These are phyloP conservation scores for Scaptomyza hsui DNA, from an alignment of 1,140 invertebrate genomes.

Conservation along the genomic window DNA sequence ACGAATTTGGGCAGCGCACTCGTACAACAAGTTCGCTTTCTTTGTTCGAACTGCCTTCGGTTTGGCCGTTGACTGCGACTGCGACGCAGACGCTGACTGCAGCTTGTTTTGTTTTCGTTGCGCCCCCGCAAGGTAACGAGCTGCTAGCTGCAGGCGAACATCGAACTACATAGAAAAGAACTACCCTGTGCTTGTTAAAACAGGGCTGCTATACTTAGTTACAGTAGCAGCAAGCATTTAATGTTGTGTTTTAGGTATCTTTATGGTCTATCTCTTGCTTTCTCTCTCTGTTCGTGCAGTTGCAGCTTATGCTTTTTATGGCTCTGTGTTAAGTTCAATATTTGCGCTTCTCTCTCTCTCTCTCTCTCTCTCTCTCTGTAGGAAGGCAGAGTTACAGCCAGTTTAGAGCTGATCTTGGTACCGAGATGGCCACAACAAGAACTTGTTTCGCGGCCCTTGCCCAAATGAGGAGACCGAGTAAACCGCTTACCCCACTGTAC, in stretches of 20 bases:
- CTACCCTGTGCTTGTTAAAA: background rate
- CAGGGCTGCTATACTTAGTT: background rate
- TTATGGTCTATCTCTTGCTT: no score
- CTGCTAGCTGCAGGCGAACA: background rate
- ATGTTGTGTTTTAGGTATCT: background rate
- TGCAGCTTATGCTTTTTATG: slow-evolving; percentile 66
- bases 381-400: slow-evolving; percentile 6
- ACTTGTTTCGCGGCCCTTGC: slow-evolving; percentile 71
- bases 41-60: slow-evolving; percentile 58
- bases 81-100: slow-evolving; percentile 15
- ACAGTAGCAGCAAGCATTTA: no score
- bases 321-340: slow-evolving; percentile 71
- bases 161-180: background rate
- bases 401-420: slow-evolving; percentile 37
- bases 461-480: slow-evolving; percentile 46
- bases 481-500: slow-evolving; percentile 1
- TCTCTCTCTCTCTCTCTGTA: no score
- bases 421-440: slow-evolving; percentile 41
- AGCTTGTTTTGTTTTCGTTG: slow-evolving; percentile 60
- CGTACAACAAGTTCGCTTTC: slow-evolving; percentile 69
- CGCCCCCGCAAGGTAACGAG: slow-evolving; percentile 34
- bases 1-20: slow-evolving; percentile 37
- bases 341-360: slow-evolving; percentile 68
- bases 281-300: slow-evolving; percentile 25
- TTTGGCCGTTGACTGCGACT: slow-evolving; percentile 16